These are phyloP conservation scores for Anas bahamensis DNA, from an alignment of 2,797 vertebrate species.

Conservation along the genomic window DNA sequence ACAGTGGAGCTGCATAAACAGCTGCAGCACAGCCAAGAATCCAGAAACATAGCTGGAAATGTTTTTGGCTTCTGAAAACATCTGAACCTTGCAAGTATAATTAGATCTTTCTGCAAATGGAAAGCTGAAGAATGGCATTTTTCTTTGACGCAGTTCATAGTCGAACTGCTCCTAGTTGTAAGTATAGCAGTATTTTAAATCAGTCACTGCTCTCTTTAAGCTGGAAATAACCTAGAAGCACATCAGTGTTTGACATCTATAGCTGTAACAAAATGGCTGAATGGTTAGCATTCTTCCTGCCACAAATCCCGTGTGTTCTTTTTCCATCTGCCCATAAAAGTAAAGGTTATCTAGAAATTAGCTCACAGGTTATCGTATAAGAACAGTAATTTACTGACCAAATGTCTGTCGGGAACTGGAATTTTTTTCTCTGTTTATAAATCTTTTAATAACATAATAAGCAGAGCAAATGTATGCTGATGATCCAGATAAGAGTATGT, in stretches of 20 bases:
- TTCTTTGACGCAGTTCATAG: not conserved
- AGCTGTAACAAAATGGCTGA: conserved; percentile 3
- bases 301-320: not conserved
- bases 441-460: not conserved
- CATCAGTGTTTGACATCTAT: not conserved
- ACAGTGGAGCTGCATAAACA: not conserved
- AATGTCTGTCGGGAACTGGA: not conserved
- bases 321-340: not conserved
- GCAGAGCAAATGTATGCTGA: not conserved
- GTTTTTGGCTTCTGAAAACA: not conserved
- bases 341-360: not conserved
- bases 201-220: not conserved
- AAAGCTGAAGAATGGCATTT: conserved; percentile 15
- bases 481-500: not conserved
- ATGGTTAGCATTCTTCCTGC: conserved; percentile 11
- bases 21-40: conserved; percentile 17
- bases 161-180: not conserved
- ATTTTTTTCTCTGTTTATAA: not conserved
- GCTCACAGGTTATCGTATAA: not conserved
- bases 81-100: not conserved
- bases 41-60: not conserved
- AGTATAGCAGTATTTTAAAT: not conserved
- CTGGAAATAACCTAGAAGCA: conserved; percentile 6
- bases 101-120: conserved; percentile 41
- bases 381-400: not conserved